phyloP scores from a whole-genome alignment of 64 coral and sea anemone species.

The Porites australiensis region DNA sequence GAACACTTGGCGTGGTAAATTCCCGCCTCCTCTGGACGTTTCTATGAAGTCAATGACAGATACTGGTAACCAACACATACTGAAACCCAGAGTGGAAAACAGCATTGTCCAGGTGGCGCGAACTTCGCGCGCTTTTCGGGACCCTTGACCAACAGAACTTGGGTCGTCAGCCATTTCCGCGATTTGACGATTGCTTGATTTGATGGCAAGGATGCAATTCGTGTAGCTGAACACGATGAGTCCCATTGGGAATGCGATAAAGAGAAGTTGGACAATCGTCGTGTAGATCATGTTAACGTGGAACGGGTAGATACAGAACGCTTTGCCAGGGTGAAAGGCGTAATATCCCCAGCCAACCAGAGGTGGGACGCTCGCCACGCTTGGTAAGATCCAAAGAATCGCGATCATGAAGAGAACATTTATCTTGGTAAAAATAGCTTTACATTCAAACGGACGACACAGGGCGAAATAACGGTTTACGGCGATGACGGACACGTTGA shows the following conservation, averaged over 20 bases:
- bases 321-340: conserved; percentile 69
- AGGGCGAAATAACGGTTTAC: conserved; percentile 72
- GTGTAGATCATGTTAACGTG: conserved; percentile 72
- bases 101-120: conserved; percentile 78
- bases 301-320: conserved; percentile 75
- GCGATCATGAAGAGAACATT: conserved; percentile 40
- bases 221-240: conserved; percentile 56
- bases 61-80: conserved; percentile 70
- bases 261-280: conserved; percentile 42
- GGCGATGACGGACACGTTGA: conserved; percentile 56
- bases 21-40: conserved; percentile 59
- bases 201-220: conserved; percentile 48
- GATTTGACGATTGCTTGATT: conserved; percentile 31
- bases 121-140: conserved; percentile 50
- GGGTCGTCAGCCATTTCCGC: conserved; percentile 32
- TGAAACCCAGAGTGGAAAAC: conserved; percentile 62
- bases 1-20: conserved; percentile 73
- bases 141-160: not conserved
- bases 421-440: conserved; percentile 36
- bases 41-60: conserved; percentile 74
- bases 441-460: conserved; percentile 28
- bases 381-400: conserved; percentile 65
- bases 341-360: conserved; percentile 78
- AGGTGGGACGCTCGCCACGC: conserved; percentile 66
- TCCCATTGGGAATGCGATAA: conserved; percentile 53